Conservation (phyloP, 1,140 invertebrate species). For the Dufourea novaeangliae region DNA sequence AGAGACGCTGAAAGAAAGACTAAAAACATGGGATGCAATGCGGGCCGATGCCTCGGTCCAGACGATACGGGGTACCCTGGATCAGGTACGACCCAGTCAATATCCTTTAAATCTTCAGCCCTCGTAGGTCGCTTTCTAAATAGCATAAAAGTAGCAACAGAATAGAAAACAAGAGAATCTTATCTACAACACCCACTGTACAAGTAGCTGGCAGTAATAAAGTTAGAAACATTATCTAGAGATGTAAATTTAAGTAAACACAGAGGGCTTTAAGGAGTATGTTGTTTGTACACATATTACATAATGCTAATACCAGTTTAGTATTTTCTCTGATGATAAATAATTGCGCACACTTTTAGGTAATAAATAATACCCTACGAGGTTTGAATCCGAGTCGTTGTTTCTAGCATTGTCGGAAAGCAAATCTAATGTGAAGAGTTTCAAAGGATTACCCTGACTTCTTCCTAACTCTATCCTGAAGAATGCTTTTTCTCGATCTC, state of each 20-base stretch:
- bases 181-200: constrained; percentile 21
- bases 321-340: constrained; percentile 7
- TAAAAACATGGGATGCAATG: constrained; percentile 81
- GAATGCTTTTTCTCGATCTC: constrained; percentile 56
- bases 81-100: constrained; percentile 81
- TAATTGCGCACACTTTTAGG: neutral
- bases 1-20: constrained; percentile 80
- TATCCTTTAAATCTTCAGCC: constrained; percentile 77
- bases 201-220: constrained; percentile 43
- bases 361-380: constrained; percentile 53
- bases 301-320: constrained; percentile 40
- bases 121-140: constrained; percentile 74
- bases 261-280: constrained; percentile 41
- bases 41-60: constrained; percentile 80
- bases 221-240: constrained; percentile 38
- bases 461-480: constrained; percentile 66
- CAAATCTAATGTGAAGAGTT: constrained; percentile 50
- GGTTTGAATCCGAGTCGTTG: constrained; percentile 59
- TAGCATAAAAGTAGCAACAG: constrained; percentile 48
- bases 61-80: constrained; percentile 80
- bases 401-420: constrained; percentile 50
- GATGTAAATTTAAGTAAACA: constrained; percentile 33
- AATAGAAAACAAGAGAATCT: constrained; percentile 28
- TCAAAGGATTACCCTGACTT: constrained; percentile 52
- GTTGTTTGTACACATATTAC: constrained; percentile 31